Base-by-base conservation (phyloP, 1,140 invertebrate genomes). In the Magallana angulata region DNA sequence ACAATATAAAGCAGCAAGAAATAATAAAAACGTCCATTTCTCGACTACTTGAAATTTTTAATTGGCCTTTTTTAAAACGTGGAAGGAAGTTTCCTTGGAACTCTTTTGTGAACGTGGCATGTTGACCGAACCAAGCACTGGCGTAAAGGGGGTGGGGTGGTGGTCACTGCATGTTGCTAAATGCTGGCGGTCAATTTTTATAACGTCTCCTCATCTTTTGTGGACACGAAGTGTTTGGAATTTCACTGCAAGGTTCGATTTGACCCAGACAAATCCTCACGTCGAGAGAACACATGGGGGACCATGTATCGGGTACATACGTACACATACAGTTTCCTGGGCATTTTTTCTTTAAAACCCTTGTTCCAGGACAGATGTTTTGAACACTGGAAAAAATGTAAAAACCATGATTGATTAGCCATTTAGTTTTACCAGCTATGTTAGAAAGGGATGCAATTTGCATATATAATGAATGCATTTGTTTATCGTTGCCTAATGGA, bases 31-130 rank as follows among this genome's bases (percentile, higher is more conserved):
- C 18, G 18, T 30, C 68, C 18, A 71, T 71, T 24, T 30, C 68
- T 71, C 24, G 68, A 71, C 68, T 71, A 48, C 68, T 71, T 71
- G 68, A 71, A 71, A 71, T 11, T 71, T 71, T 71, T 71, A 71
- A 71, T 71, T 71, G 36, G 68, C 18, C 68, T 71, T 30, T 71
- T 71, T 71, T 71, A 24, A 48, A 9, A 71, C n/a, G 8, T 71
- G 14, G 60, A 62, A 62, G 24, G 68, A 71, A 71, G 68, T 24
- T 71, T 71, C 24, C 68, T 71, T 7, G 68, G 18, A 71, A 24
- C 24, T 71, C 68, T 71, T 71, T 71, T 71, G 68, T 71, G 11
- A 30, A 11, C 24, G 11, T 71, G 68, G 18, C 68, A 71, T 71
- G 68, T 71, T 71, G 68, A 71, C 68, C 68, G 24, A 6, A 11